These are phyloP conservation scores for Catharus bicknelli DNA, from an alignment of 2,113 vertebrate genomes.

Conservation along the genomic window DNA sequence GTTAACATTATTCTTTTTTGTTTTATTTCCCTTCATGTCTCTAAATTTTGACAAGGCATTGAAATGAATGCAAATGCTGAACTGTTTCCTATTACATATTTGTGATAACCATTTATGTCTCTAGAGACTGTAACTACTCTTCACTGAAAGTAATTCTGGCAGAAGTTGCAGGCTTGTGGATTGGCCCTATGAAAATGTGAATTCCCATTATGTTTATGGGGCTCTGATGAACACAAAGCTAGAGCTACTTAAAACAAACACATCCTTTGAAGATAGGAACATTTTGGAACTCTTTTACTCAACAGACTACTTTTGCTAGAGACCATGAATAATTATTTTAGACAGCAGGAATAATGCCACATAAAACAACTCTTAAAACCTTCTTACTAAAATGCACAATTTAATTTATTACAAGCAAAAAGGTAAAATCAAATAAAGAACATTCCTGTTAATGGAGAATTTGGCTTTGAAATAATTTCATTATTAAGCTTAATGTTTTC, in stretches of 20 bases:
- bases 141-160: not conserved
- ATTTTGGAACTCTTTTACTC: not conserved
- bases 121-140: not conserved
- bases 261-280: slow-evolving; percentile 10
- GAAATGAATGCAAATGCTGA: not conserved
- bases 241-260: slow-evolving; percentile 4
- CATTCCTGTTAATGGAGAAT: not conserved
- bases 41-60: not conserved
- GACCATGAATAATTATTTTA: slow-evolving; percentile 5
- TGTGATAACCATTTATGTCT: not conserved
- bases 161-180: not conserved
- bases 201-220: not conserved
- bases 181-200: not conserved
- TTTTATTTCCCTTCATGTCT: not conserved
- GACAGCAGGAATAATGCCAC: not conserved
- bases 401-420: not conserved
- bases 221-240: not conserved
- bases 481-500: not conserved
- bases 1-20: not conserved
- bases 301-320: not conserved
- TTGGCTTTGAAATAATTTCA: not conserved
- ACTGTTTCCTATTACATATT: not conserved
- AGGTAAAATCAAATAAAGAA: not conserved
- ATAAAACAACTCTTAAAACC: slow-evolving; percentile 13
- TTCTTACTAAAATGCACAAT: not conserved